Percentiles rank a stretch among this genome's conserved stretches.
Evolutionary conservation across 1,140 invertebrate genomes (phyloP).

Genomic region (Epicauta chinensis): DNA sequence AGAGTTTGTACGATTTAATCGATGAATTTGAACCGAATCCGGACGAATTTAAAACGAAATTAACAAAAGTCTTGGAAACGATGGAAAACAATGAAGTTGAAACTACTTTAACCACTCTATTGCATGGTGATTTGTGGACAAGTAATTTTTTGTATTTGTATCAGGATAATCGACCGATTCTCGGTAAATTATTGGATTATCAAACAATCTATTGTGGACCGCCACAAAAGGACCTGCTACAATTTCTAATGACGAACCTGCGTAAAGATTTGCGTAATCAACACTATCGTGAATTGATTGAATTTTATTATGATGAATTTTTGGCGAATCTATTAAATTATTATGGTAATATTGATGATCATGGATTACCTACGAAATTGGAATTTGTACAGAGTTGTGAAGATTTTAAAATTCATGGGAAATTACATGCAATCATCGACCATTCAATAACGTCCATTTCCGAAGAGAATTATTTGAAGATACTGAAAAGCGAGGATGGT

Average conservation of each 20-base stretch:
- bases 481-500: constrained; percentile 9
- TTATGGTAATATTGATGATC: background rate
- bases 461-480: constrained; percentile 3
- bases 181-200: constrained; percentile 42
- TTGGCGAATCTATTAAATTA: background rate
- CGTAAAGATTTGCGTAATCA: constrained; percentile 34
- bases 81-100: background rate
- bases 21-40: constrained; percentile 14
- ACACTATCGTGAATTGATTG: constrained; percentile 42
- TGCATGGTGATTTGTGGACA: constrained; percentile 47
- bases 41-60: background rate
- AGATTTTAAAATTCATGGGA: constrained; percentile 10
- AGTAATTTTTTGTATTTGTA: constrained; percentile 49
- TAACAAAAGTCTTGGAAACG: background rate
- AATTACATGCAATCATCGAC: constrained; percentile 17
- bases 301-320: constrained; percentile 45
- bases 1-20: constrained; percentile 9
- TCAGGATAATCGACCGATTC: constrained; percentile 29
- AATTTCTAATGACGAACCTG: constrained; percentile 40
- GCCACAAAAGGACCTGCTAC: constrained; percentile 41
- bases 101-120: background rate
- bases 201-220: constrained; percentile 42
- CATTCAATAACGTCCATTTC: constrained; percentile 12
- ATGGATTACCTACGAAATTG: constrained; percentile 2
- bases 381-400: constrained; percentile 14